phyloP scores from a whole-genome alignment of 1,140 invertebrate genomes.

The Danaus melanippus region DNA sequence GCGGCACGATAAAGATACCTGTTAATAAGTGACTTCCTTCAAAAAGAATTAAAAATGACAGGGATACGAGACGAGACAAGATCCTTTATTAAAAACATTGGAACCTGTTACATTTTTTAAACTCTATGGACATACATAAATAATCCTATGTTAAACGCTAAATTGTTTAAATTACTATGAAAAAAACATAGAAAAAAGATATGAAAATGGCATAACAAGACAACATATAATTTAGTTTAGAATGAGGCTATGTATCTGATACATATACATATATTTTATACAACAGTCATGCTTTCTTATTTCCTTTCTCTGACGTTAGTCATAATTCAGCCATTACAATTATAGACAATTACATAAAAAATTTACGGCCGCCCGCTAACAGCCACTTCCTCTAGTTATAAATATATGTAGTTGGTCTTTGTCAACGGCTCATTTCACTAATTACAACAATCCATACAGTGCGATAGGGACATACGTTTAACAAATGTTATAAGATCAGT shows the following conservation, averaged over 20 bases:
- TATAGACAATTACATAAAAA: constrained; percentile 16
- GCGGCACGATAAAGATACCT: constrained; percentile 33
- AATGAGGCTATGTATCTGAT: too few species aligned
- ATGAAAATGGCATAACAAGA: too few species aligned
- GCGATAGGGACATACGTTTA: constrained; percentile 32
- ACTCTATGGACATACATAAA: too few species aligned
- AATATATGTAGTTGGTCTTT: constrained; percentile 18
- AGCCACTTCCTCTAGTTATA: constrained; percentile 17
- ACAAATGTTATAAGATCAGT: constrained; percentile 49
- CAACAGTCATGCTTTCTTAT: too few species aligned
- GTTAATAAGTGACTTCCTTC: constrained; percentile 53
- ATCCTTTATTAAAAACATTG: too few species aligned
- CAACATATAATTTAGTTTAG: too few species aligned
- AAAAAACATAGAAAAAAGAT: too few species aligned
- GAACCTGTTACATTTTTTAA: too few species aligned
- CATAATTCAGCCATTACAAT: constrained; percentile 8
- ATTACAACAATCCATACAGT: constrained; percentile 45
- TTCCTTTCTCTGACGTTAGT: background rate
- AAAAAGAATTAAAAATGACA: constrained; percentile 37
- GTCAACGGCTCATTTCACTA: constrained; percentile 40
- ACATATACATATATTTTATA: too few species aligned
- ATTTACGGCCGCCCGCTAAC: constrained; percentile 16
- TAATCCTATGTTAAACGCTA: too few species aligned
- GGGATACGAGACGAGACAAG: constrained; percentile 3
- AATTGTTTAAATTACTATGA: too few species aligned